Percentiles rank a stretch among this genome's conserved stretches.
These are phyloP conservation scores for Eriocheir sinensis DNA, from an alignment of 1,140 invertebrate species.

Conservation along the genomic window DNA sequence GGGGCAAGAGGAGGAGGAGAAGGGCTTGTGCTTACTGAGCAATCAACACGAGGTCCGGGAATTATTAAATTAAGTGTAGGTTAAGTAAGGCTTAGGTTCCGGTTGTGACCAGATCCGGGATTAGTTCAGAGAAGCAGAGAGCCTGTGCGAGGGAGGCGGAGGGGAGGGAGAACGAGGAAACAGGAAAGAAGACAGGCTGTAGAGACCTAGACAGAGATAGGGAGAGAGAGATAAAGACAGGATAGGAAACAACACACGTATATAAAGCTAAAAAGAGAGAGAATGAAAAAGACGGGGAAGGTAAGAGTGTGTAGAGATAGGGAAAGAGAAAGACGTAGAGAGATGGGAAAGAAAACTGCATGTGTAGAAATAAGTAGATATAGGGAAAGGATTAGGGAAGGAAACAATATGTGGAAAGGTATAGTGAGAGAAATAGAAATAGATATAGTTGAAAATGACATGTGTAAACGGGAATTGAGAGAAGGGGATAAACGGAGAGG, in stretches of 20 bases:
- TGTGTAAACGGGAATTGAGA: no score
- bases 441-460: neutral
- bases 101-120: neutral
- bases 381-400: neutral
- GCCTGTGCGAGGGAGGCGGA: neutral
- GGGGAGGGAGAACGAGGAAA: no score
- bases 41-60: neutral
- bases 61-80: neutral
- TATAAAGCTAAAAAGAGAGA: no score
- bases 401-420: no score
- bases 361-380: neutral
- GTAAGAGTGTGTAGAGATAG: neutral
- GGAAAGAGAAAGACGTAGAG: neutral
- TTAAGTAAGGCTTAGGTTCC: neutral
- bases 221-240: neutral
- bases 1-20: neutral
- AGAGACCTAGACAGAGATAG: constrained; percentile 6
- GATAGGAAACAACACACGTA: neutral
- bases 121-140: neutral
- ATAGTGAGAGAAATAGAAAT: neutral
- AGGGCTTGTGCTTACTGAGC: neutral
- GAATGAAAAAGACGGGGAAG: no score
- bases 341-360: neutral
- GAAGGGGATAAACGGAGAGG: neutral
- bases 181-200: no score